A percentile compares a stretch with the other conserved stretches of the same genome.
Conservation (phyloP, 2,888 invertebrate genomes). For the Epistrophe grossulariae region DNA sequence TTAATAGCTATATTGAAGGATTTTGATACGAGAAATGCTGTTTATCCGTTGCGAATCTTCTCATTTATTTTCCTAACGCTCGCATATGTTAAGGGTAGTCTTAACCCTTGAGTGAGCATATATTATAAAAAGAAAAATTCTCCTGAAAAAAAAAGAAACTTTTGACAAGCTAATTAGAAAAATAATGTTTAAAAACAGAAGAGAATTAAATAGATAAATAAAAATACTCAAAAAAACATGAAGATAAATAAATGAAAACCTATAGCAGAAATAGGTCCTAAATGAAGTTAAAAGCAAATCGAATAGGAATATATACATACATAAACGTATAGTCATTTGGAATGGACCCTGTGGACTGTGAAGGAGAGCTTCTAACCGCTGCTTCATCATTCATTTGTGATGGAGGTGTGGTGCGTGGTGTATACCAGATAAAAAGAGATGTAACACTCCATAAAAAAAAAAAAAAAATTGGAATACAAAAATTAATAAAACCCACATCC, state of each 20-base stretch:
- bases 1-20: not conserved
- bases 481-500: conserved; percentile 14
- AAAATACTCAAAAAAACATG: no score
- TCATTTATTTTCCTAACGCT: no score
- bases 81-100: no score
- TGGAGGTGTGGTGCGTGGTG: not conserved
- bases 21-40: no score
- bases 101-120: no score
- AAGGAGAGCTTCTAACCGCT: not conserved
- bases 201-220: no score
- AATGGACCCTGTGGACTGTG: not conserved
- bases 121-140: no score
- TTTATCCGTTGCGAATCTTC: no score
- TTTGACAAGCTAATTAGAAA: no score
- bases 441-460: not conserved
- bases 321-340: no score
- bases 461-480: conserved; percentile 12
- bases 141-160: no score
- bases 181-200: no score
- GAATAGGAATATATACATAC: not conserved
- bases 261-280: not conserved
- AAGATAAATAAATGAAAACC: not conserved
- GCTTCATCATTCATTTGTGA: not conserved
- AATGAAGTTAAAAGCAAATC: not conserved
- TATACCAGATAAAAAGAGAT: not conserved